Conservation (phyloP, 2,113 vertebrate genomes). For the Candoia aspera region DNA sequence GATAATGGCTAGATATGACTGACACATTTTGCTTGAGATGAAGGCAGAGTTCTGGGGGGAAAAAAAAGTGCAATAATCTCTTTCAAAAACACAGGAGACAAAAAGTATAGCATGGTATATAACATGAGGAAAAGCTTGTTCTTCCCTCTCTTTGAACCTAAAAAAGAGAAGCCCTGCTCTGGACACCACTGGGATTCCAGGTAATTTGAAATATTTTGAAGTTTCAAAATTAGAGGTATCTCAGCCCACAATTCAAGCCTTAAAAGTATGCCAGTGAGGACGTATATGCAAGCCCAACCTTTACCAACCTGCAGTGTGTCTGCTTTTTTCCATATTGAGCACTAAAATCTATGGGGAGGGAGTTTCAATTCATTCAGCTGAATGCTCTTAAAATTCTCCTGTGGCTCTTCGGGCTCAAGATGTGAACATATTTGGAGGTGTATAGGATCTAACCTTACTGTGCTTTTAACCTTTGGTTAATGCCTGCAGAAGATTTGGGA, state of each 20-base stretch:
- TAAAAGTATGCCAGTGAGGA: neutral
- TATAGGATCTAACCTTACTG: no score
- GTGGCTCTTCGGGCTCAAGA: no score
- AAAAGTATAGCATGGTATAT: neutral
- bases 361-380: no score
- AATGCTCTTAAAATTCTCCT: no score
- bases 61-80: neutral
- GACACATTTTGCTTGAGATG: neutral
- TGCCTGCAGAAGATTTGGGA: no score
- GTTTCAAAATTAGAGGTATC: neutral
- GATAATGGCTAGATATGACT: neutral
- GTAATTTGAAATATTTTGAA: neutral
- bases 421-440: no score
- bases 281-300: no score
- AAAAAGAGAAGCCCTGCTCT: neutral
- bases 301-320: neutral
- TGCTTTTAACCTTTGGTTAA: no score
- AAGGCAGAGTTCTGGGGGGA: neutral
- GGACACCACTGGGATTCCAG: neutral
- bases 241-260: neutral
- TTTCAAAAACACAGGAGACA: neutral
- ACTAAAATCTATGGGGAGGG: no score
- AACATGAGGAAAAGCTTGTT: neutral
- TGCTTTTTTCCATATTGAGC: no score
- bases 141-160: neutral